Base-by-base conservation (phyloP, 2,113 vertebrate species). In the Pseudopodoces humilis region DNA sequence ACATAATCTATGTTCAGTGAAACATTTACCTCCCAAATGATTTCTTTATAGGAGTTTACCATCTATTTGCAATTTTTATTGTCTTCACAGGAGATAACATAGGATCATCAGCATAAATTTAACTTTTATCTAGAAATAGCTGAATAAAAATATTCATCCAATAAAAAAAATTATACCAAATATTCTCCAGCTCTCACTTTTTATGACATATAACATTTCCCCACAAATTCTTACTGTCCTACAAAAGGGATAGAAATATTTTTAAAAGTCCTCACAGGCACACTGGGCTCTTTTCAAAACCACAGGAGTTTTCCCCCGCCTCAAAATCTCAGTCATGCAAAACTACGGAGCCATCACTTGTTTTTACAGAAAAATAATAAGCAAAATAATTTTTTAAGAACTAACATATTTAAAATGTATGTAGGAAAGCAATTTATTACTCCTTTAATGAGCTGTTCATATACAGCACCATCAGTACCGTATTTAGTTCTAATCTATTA, bases 401-500 rank as follows among this genome's bases (percentile, higher is more conserved):
- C 37, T 70, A 79, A 53, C 46, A 69, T 69, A 55, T 28, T 95
- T 67, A 72, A 87, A 88, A 95, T 83, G 67, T n/a, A 69, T 10
- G 18, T 83, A 94, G 56, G 49, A 90, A 89, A 87, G 24, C 10
- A 65, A 79, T 87, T 30, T 12, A 67, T 59, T 87, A 86, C 63
- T 62, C 80, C n/a, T 50, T 87, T 83, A 92, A 65, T 31, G 49
- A 91, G 44, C 20, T 81, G 46, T 52, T 77, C 90, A 81, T 9
- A 10, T n/a, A 64, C 47, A 92, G 43, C n/a, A 90, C 47, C 91
- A 92, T 85, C 79, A 72, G 65, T 71, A 95, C 21, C 11, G 35
- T 88, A 96, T 92, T 95, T 56, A 86, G 55, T 39, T 90, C 52
- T 68, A 97, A 96, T 92, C 90, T 95, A 83, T 58, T 82, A 91